Base-by-base conservation (phyloP, 2,888 invertebrate genomes). In the Enoplolaimus lenunculus region DNA sequence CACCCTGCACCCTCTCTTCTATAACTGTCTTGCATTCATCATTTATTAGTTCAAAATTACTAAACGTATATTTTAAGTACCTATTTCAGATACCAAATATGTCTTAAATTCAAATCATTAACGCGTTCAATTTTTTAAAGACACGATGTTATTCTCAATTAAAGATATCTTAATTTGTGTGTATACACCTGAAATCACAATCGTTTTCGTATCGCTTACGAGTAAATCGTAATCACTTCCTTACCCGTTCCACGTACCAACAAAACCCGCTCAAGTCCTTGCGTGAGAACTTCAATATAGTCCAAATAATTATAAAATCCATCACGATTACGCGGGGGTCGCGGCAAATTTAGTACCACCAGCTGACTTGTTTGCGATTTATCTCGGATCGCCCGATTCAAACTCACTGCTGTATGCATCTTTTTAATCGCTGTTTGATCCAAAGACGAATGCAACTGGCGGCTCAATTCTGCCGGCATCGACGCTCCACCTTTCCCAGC, bases 151-250 rank as follows among this genome's bases (percentile, higher is more conserved):
- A n/a, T n/a, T n/a, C n/a, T n/a, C n/a, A n/a, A n/a, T n/a, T n/a
- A n/a, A n/a, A n/a, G n/a, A n/a, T n/a, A n/a, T n/a, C n/a, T n/a
- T n/a, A n/a, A n/a, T n/a, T n/a, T n/a, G n/a, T n/a, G n/a, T n/a
- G n/a, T n/a, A n/a, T n/a, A n/a, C n/a, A n/a, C n/a, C n/a, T n/a
- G n/a, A n/a, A n/a, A n/a, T n/a, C n/a, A n/a, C n/a, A n/a, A n/a
- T n/a, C n/a, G n/a, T n/a, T n/a, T n/a, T n/a, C n/a, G n/a, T n/a
- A n/a, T n/a, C n/a, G n/a, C 26, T 76, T 75, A 97, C 86, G 95
- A 95, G 86, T 95, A 97, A 84, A 95, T 95, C 81, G 97, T 97
- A 85, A 97, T 94, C 76, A 97, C 95, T 86, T 97, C 97, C 82
- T 93, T 89, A 69, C 95, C 95, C 77, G 93, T 91, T 75, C 97